Evolutionary conservation across 2,888 invertebrate genomes (phyloP).

Genomic region (Chouioia cunea): DNA sequence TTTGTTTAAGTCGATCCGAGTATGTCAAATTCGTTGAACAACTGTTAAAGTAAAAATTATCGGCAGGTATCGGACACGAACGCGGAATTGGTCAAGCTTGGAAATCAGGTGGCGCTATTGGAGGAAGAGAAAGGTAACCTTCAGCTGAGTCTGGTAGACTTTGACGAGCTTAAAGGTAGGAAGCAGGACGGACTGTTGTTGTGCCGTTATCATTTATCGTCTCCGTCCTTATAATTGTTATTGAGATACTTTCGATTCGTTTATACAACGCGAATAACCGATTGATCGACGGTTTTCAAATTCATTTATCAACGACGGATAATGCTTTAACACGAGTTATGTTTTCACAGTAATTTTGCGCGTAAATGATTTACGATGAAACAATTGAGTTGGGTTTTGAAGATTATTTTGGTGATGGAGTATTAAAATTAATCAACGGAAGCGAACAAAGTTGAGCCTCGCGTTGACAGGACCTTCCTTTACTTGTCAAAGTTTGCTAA

Average conservation of each 20-base stretch:
- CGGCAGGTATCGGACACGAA: constrained; percentile 78
- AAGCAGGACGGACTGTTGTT: constrained; percentile 60
- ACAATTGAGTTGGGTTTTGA: constrained; percentile 31
- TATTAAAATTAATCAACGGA: constrained; percentile 41
- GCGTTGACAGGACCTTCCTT: constrained; percentile 65
- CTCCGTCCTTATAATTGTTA: constrained; percentile 46
- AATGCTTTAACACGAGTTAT: neutral
- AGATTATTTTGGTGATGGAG: constrained; percentile 61
- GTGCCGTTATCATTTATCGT: constrained; percentile 54
- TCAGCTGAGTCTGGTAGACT: constrained; percentile 86
- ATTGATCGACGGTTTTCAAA: neutral
- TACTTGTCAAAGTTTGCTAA: constrained; percentile 68
- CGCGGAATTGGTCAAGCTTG: constrained; percentile 77
- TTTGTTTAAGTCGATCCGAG: constrained; percentile 4
- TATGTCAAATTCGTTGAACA: neutral
- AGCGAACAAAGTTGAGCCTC: no score
- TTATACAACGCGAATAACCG: no score
- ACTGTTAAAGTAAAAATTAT: constrained; percentile 13
- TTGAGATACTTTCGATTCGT: no score
- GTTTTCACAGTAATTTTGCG: constrained; percentile 17
- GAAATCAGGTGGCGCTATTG: constrained; percentile 84
- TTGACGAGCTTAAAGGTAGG: constrained; percentile 79
- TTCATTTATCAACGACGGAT: neutral
- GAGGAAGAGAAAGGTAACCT: constrained; percentile 94
- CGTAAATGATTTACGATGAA: constrained; percentile 23